phyloP scores from a whole-genome alignment of 1,140 invertebrate species.

The Phocides pigmalion region DNA sequence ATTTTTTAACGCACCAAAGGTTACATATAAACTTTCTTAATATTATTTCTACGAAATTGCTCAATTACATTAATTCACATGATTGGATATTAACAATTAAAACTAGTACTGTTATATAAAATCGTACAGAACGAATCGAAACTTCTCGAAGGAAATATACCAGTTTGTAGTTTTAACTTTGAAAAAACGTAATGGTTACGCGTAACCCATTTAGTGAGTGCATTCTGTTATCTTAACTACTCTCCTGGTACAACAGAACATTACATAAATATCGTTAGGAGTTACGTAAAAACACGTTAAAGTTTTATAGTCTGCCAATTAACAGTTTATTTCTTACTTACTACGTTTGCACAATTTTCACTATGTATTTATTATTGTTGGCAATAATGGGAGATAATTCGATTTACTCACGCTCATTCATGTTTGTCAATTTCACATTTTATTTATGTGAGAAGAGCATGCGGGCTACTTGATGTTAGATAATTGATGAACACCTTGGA shows the following conservation, averaged over 20 bases:
- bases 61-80: too few relatives aligned
- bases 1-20: too few relatives aligned
- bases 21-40: too few relatives aligned
- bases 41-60: too few relatives aligned
- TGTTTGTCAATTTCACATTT: background rate
- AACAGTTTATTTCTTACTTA: constrained; percentile 43
- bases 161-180: constrained; percentile 27
- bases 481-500: too few relatives aligned
- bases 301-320: constrained; percentile 53
- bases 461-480: too few relatives aligned
- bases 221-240: constrained; percentile 32
- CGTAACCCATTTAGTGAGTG: constrained; percentile 30
- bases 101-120: background rate
- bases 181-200: constrained; percentile 24
- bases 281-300: constrained; percentile 52
- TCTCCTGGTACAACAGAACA: constrained; percentile 24
- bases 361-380: background rate
- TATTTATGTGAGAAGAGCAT: too few relatives aligned
- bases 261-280: constrained; percentile 59
- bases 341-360: background rate
- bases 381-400: background rate
- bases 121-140: background rate
- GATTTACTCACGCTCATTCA: background rate
- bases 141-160: constrained; percentile 30
- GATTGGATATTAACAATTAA: background rate